Evolutionary conservation across 2,797 vertebrate species (phyloP).

Genomic region (Schizothorax lantsangensis): DNA sequence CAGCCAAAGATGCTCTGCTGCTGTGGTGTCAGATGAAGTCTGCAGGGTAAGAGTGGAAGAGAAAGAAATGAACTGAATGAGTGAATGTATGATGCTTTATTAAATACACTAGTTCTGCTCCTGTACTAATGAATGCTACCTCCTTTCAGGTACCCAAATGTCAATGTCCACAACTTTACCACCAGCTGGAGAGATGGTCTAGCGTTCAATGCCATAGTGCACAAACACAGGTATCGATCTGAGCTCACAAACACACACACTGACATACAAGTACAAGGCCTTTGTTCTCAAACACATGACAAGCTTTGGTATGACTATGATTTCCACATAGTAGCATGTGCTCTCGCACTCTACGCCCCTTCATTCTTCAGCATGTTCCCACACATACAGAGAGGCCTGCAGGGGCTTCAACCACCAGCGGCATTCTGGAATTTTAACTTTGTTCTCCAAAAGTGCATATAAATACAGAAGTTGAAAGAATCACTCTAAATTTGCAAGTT

Average conservation of each 20-base stretch:
- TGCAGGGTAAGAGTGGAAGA: slow-evolving; percentile 82
- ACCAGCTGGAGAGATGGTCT: slow-evolving; percentile 96
- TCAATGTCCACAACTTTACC: slow-evolving; percentile 96
- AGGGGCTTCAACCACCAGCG: slow-evolving; percentile 28
- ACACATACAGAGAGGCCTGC: slow-evolving; percentile 34
- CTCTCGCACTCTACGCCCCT: slow-evolving; percentile 2
- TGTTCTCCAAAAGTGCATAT: neutral
- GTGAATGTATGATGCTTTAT: neutral
- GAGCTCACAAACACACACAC: slow-evolving; percentile 22
- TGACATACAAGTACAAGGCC: neutral
- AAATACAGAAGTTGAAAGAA: neutral
- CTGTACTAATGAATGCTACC: slow-evolving; percentile 26
- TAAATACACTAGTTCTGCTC: neutral
- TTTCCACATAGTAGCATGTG: slow-evolving; percentile 22
- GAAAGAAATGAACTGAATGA: neutral
- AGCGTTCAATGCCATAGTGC: slow-evolving; percentile 94
- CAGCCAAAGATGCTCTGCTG: slow-evolving; percentile 93
- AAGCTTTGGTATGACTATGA: slow-evolving; percentile 9
- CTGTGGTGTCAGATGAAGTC: slow-evolving; percentile 98
- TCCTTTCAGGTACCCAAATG: slow-evolving; percentile 87
- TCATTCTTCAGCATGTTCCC: slow-evolving; percentile 41
- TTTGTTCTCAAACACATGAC: slow-evolving; percentile 32
- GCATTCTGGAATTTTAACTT: neutral
- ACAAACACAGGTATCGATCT: slow-evolving; percentile 90
- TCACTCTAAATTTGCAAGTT: neutral